Evolutionary conservation across 2,888 invertebrate species (phyloP), one percentile per base, ranked within the genome.

Genomic region (Ectobius pallidus): DNA sequence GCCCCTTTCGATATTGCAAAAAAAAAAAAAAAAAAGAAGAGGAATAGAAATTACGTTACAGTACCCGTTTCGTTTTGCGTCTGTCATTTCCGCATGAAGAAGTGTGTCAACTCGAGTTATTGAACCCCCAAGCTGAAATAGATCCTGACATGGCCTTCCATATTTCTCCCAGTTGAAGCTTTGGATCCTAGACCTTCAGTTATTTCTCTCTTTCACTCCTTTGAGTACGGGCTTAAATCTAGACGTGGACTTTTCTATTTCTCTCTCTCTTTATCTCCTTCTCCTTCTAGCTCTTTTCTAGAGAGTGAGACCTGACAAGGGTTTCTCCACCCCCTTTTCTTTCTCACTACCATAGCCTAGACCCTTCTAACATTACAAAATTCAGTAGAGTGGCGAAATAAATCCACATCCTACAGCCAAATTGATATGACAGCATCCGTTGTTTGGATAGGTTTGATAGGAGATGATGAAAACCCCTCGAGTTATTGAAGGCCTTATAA

Each of bases 341-440:
- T 16, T 30, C 58, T 16, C 52, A 6, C n/a, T 22, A 11, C 22
- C 25, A 22, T n/a, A n/a, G n/a, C n/a, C n/a, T n/a, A n/a, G n/a
- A n/a, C n/a, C n/a, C n/a, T n/a, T n/a, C n/a, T 25, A 25, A 58
- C 32, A 30, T 58, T 58, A 25, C 58, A 58, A 58, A 58, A 58
- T 58, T 58, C 58, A 58, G 25, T 58, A 30, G 52, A 52, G 58
- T 30, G 58, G 30, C n/a, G 58, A 58, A n/a, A 58, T 58, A 58
- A 58, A 58, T 58, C 30, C 58, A 58, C 58, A 58, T 32, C 30
- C 58, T 58, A 30, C n/a, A 58, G 58, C 58, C 58, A 58, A 58
- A 58, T 58, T 58, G 16, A 58, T 58, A 30, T 58, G 58, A 58
- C 58, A 58, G 58, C 30, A 0, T 30, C 30, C 27, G 58, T 32